Evolutionary conservation across 1,140 invertebrate species (phyloP).

Genomic region (Fopius arisanus): DNA sequence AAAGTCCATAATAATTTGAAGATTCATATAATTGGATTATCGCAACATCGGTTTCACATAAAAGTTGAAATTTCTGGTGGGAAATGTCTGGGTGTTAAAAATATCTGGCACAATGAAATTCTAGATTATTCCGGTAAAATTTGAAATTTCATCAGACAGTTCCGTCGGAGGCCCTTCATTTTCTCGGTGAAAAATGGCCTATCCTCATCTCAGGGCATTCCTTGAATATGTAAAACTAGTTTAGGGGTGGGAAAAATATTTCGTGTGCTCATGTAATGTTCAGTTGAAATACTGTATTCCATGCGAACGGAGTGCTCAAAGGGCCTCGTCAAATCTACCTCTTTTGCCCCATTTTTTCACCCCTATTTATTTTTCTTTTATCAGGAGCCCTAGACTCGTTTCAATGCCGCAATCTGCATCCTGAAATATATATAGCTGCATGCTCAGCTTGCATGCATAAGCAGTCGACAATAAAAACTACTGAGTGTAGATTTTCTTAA

Average conservation of each 20-base stretch:
- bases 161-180: background rate
- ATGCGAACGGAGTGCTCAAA: background rate
- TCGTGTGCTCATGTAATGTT: background rate
- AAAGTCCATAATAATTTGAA: no score
- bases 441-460: conserved; percentile 17
- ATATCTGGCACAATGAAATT: background rate
- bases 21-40: no score
- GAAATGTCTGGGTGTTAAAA: background rate
- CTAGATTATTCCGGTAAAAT: background rate
- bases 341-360: background rate
- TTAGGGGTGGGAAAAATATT: background rate
- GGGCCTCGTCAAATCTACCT: background rate
- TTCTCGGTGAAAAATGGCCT: background rate
- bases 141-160: background rate
- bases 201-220: background rate
- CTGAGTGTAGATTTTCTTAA: background rate
- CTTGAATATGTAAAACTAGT: background rate
- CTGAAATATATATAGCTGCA: conserved; percentile 24
- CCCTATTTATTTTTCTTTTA: background rate
- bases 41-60: no score
- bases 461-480: background rate
- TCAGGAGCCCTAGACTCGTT: conserved; percentile 16
- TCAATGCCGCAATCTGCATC: conserved; percentile 20
- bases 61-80: no score
- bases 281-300: background rate